These are phyloP conservation scores for Knipowitschia caucasica DNA, from an alignment of 2,797 vertebrate species.

Conservation along the genomic window DNA sequence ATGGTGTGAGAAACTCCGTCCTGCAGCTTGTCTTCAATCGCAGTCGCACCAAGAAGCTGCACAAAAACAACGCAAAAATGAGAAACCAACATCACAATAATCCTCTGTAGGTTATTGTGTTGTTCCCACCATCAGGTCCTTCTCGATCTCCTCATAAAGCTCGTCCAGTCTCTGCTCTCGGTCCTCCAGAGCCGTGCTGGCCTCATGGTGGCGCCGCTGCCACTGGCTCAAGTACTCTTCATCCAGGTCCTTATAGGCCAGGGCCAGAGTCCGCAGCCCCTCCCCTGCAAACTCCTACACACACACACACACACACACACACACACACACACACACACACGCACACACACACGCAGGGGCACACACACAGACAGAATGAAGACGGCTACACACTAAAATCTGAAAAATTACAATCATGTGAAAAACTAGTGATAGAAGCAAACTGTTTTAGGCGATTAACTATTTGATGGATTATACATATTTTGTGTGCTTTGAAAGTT, in stretches of 20 bases:
- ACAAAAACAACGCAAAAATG: constrained; percentile 5
- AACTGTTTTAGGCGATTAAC: too few species aligned
- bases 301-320: constrained; percentile 17
- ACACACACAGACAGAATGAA: not conserved
- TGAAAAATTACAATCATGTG: too few species aligned
- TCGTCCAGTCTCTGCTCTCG: constrained; percentile 78
- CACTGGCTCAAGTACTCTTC: constrained; percentile 79
- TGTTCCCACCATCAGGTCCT: constrained; percentile 81
- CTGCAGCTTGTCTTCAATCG: constrained; percentile 94
- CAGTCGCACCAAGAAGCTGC: constrained; percentile 90
- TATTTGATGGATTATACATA: too few species aligned
- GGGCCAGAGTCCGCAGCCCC: constrained; percentile 86
- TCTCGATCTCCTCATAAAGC: constrained; percentile 91
- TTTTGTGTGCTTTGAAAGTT: too few species aligned
- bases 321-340: too few species aligned
- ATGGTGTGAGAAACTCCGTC: constrained; percentile 92
- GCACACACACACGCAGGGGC: too few species aligned
- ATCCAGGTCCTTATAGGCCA: constrained; percentile 88
- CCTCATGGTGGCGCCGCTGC: constrained; percentile 83
- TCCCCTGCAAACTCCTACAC: constrained; percentile 90
- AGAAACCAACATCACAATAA: not conserved
- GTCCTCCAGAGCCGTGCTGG: constrained; percentile 78
- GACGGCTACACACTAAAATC: not conserved
- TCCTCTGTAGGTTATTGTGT: not conserved
- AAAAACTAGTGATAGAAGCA: too few species aligned